phyloP scores from a whole-genome alignment of 2,797 vertebrate species.

The Myripristis murdjan region DNA sequence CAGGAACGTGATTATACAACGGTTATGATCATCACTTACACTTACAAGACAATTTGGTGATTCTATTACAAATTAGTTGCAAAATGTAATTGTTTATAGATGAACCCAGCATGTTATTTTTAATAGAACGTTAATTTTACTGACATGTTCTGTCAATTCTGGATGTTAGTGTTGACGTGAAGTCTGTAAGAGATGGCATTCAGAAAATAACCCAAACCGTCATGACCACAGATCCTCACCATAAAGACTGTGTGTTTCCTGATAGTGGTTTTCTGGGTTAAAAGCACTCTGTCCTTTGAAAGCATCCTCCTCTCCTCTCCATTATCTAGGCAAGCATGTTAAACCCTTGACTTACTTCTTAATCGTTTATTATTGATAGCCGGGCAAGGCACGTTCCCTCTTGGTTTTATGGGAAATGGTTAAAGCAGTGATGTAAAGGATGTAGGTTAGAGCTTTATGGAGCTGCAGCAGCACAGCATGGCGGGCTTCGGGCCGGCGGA shows the following conservation, averaged over 20 bases:
- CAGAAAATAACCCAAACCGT: conserved; percentile 15
- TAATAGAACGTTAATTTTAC: neutral
- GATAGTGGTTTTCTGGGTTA: conserved; percentile 55
- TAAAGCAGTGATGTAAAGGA: conserved; percentile 62
- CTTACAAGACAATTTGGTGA: neutral
- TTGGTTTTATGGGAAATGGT: conserved; percentile 54
- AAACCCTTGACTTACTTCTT: conserved; percentile 48
- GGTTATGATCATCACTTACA: neutral
- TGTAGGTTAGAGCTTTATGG: conserved; percentile 43
- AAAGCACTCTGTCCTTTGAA: conserved; percentile 76
- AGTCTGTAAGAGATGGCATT: conserved; percentile 4
- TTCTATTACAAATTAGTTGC: neutral
- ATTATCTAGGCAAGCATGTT: conserved; percentile 73
- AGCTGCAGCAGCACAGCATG: conserved; percentile 1
- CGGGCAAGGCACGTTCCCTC: conserved; percentile 45
- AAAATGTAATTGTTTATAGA: neutral
- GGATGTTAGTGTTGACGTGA: neutral
- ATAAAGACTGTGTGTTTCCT: conserved; percentile 42
- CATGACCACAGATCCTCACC: conserved; percentile 24
- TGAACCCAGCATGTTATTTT: neutral
- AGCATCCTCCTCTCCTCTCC: conserved; percentile 61
- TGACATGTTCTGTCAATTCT: neutral
- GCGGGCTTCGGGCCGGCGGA: neutral
- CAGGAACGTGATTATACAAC: neutral
- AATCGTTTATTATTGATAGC: conserved; percentile 80